Conservation (phyloP, 37 sponge, comb jelly and placozoan genomes). For the Beroe ovata region DNA sequence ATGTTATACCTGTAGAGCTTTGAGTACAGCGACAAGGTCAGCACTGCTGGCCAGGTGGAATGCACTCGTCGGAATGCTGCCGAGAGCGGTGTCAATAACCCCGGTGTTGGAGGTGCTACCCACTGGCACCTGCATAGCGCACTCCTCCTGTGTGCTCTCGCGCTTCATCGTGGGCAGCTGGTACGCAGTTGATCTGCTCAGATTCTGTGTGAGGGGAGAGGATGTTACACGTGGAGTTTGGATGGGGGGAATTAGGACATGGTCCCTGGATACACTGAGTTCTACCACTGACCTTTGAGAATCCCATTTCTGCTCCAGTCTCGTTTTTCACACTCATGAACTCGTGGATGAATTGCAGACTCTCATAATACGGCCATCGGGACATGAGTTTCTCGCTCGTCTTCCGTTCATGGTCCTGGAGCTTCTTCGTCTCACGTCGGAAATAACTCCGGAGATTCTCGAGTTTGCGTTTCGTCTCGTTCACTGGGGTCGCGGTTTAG, state of each 20-base stretch:
- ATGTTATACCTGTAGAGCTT: constrained; percentile 54
- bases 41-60: constrained; percentile 53
- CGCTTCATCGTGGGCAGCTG: constrained; percentile 66
- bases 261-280: too few species aligned
- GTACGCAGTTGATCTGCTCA: constrained; percentile 10
- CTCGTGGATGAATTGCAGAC: constrained; percentile 66
- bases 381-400: constrained; percentile 45
- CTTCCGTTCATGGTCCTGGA: constrained; percentile 62
- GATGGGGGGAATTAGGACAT: too few species aligned
- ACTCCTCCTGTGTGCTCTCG: constrained; percentile 15
- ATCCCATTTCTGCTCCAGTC: constrained; percentile 37
- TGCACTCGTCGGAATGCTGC: neutral
- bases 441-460: constrained; percentile 59
- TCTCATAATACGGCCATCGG: constrained; percentile 52
- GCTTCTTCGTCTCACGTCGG: constrained; percentile 53
- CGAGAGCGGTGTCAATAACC: neutral
- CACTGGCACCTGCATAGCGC: constrained; percentile 44
- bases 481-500: too few species aligned
- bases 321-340: constrained; percentile 64
- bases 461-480: constrained; percentile 50
- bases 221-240: too few species aligned
- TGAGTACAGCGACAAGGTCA: constrained; percentile 55
- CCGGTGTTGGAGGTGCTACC: constrained; percentile 21
- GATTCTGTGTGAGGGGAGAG: neutral
- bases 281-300: constrained; percentile 43